These are phyloP conservation scores for Polydrusus tereticollis DNA, from an alignment of 2,888 invertebrate genomes.

Conservation along the genomic window DNA sequence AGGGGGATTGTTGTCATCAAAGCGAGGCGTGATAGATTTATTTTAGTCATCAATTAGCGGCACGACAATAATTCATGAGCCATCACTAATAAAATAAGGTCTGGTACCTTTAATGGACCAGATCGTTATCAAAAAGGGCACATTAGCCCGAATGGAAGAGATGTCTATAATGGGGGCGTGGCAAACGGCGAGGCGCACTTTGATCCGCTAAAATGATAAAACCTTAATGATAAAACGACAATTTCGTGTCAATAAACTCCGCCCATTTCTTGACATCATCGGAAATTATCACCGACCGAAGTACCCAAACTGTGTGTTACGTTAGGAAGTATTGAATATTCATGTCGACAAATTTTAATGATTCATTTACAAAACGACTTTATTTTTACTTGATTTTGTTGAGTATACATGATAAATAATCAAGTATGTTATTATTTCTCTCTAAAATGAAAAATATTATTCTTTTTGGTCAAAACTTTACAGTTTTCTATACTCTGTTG, in stretches of 20 bases:
- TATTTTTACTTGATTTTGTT: neutral
- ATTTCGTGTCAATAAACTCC: conserved; percentile 62
- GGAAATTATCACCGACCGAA: conserved; percentile 42
- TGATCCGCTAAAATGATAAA: conserved; percentile 57
- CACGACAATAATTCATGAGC: conserved; percentile 49
- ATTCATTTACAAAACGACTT: neutral
- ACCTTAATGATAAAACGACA: conserved; percentile 61
- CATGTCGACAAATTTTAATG: neutral
- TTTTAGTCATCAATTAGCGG: conserved; percentile 49
- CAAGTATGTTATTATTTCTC: too few species aligned
- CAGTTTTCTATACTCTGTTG: too few species aligned
- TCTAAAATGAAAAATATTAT: too few species aligned
- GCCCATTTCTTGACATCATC: conserved; percentile 50
- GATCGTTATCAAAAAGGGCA: conserved; percentile 56
- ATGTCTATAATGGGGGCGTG: conserved; percentile 54
- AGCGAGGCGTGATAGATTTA: conserved; percentile 41
- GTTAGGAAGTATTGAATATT: neutral
- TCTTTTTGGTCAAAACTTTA: too few species aligned
- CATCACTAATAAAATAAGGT: conserved; percentile 55
- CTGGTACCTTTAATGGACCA: conserved; percentile 57
- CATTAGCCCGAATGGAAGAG: conserved; percentile 55
- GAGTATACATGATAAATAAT: too few species aligned
- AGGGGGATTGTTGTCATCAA: conserved; percentile 37
- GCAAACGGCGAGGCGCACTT: conserved; percentile 53
- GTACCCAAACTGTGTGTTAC: neutral